These are phyloP conservation scores for Holothuria glaberrima DNA, from an alignment of 35 echinoderm and acorn worm species.

Conservation along the genomic window DNA sequence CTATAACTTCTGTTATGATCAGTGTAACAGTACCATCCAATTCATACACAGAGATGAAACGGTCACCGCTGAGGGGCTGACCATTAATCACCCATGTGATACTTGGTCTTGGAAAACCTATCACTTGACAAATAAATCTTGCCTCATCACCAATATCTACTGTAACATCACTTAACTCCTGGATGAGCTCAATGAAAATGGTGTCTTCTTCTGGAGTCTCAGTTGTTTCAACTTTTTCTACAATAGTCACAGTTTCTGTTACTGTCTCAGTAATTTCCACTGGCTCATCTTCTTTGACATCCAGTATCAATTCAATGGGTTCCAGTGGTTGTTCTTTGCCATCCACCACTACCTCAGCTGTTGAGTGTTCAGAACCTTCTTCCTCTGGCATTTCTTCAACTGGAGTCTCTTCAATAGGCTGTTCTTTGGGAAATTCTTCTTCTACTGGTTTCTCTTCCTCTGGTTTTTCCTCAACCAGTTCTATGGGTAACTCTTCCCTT, in stretches of 20 bases:
- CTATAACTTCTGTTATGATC: conserved; percentile 72
- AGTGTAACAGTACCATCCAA: conserved; percentile 78
- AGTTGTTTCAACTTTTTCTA: conserved; percentile 40
- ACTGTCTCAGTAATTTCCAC: conserved; percentile 41
- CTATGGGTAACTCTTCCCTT: too few relatives aligned
- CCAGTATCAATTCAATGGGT: conserved; percentile 70
- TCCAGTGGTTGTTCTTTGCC: conserved; percentile 39
- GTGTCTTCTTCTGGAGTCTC: conserved; percentile 41
- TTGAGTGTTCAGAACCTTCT: too few relatives aligned
- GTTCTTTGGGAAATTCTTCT: background rate
- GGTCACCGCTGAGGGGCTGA: conserved; percentile 55
- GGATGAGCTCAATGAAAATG: conserved; percentile 42
- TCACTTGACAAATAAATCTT: conserved; percentile 61
- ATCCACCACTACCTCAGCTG: too few relatives aligned
- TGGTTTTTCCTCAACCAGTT: background rate
- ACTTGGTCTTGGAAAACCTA: conserved; percentile 63
- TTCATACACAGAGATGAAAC: conserved; percentile 79
- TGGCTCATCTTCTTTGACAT: conserved; percentile 60
- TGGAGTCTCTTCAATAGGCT: background rate
- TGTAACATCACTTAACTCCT: conserved; percentile 45
- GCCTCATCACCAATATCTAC: conserved; percentile 64
- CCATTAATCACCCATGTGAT: conserved; percentile 72
- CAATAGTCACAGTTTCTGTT: conserved; percentile 30
- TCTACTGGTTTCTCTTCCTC: background rate
- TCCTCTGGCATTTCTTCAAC: too few relatives aligned